Percentiles rank a stretch among this genome's conserved stretches.
Conservation (phyloP, 2,888 invertebrate genomes). For the Cryptophagus acutangulus region DNA sequence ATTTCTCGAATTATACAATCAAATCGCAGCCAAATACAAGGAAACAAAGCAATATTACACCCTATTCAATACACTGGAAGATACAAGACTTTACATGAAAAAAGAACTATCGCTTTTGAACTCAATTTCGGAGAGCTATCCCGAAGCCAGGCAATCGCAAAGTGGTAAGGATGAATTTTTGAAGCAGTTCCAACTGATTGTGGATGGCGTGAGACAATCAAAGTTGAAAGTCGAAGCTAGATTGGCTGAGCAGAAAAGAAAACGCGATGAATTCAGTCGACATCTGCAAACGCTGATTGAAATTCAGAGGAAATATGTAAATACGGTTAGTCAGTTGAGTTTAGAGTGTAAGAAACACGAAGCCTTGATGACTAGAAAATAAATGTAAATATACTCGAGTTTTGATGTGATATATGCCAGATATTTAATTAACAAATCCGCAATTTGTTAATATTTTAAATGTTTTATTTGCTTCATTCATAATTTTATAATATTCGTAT, state of each 20-base stretch:
- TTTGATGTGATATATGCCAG: too few species aligned
- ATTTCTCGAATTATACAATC: slow-evolving; percentile 94
- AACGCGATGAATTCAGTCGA: slow-evolving; percentile 61
- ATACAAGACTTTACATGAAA: slow-evolving; percentile 86
- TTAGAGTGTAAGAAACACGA: slow-evolving; percentile 71
- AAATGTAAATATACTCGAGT: too few species aligned
- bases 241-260: slow-evolving; percentile 59
- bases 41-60: slow-evolving; percentile 98
- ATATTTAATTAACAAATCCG: too few species aligned
- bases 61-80: slow-evolving; percentile 90
- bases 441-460: too few species aligned
- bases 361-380: too few species aligned
- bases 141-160: slow-evolving; percentile 76
- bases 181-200: slow-evolving; percentile 83
- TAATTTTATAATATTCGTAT: too few species aligned
- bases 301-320: slow-evolving; percentile 70
- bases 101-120: slow-evolving; percentile 86
- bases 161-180: slow-evolving; percentile 84
- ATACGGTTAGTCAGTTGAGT: slow-evolving; percentile 70
- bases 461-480: too few species aligned
- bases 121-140: slow-evolving; percentile 84
- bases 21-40: slow-evolving; percentile 90
- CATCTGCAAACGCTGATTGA: slow-evolving; percentile 59
- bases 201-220: slow-evolving; percentile 83
- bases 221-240: slow-evolving; percentile 64